Evolutionary conservation across 2,888 invertebrate genomes (phyloP), one percentile per base, ranked within the genome.

Genomic region (Anthrax anthrax): DNA sequence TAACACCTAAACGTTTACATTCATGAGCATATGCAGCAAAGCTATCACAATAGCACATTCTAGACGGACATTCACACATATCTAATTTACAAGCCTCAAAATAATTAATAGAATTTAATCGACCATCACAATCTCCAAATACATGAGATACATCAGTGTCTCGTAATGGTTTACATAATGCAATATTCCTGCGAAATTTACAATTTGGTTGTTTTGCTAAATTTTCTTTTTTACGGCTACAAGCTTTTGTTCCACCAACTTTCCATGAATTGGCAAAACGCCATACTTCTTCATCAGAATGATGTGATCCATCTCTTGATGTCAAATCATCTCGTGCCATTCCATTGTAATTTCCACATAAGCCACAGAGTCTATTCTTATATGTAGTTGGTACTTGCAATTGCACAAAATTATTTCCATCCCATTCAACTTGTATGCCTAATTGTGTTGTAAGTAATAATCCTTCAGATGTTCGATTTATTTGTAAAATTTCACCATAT

Each of bases 261-360:
- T 87, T 78, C 95, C 95, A 96, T 4, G 92, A 89, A 42, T 82
- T 76, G 4, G 88, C 92, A 59, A 95, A 92, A 45, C 76, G 76
- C 70, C 76, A 72, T 8, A 72, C 62, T 46, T 74, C 70, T 10
- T 55, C 54, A 55, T 87, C 84, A 40, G 73, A 73, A 49, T 84
- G 75, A 42, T 80, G 67, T 42, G 72, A 72, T 12, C 85, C 87
- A 53, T 76, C 76, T 44, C 81, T 74, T 43, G 78, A 78, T 53
- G 72, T 78, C 60, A 90, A 77, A 70, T 94, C 95, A 64, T 94
- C 95, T 54, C 84, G 77, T 4, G 82, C 79, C 51, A 84, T 73
- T 40, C 83, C 82, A 67, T 95, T 96, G 69, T 86, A 96, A 64
- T 95, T 95, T 1, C 96, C 96, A 61, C 96, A 96, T 17, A 96